Base-by-base conservation (phyloP, 2,113 vertebrate species). In the Rhinopithecus roxellana region DNA sequence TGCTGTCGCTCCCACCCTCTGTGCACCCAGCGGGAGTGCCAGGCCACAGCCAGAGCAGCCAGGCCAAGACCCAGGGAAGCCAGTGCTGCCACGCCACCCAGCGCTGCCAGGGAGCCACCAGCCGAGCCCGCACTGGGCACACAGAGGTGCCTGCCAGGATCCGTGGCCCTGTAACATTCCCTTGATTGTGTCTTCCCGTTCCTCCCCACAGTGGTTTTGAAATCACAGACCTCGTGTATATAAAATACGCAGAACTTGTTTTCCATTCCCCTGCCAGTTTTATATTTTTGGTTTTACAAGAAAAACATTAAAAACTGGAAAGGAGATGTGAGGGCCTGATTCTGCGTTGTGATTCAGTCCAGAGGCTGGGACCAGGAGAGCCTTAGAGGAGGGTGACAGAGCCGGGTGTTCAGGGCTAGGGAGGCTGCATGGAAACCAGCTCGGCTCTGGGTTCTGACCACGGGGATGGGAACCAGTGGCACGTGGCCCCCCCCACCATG, bases 261-360 rank as follows among this genome's bases (percentile, higher is more conserved):
- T 98, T 97, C 97, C 98, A 96, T 98, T 98, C 94, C 98, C 98
- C 97, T 18, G 92, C 98, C 98, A 98, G 98, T 99, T 99, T 99
- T 99, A 98, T 99, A 99, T 98, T 98, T 99, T 99, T 98, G 96
- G 97, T 99, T 99, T 99, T 99, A 98, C 98, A 99, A 98, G 98
- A 99, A 99, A 97, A 99, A 95, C 97, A 99, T 99, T 99, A 99
- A 99, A 99, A 99, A 99, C 98, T 99, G 98, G 98, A 99, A 98
- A 98, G 61, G 80, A 98, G 97, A 95, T 69, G 85, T 70, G 72
- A 97, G 96, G 97, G n/a, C 22, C 89, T 95, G 55, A 22, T 67
- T 94, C 82, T 96, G 45, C 75, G 79, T 67, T 88, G 64, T 59
- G 40, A 72, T 43, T 90, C 48, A 4, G 61, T 32, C n/a, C 45